Conservation (phyloP, 2,797 vertebrate species). For the Sebastes reedi region DNA sequence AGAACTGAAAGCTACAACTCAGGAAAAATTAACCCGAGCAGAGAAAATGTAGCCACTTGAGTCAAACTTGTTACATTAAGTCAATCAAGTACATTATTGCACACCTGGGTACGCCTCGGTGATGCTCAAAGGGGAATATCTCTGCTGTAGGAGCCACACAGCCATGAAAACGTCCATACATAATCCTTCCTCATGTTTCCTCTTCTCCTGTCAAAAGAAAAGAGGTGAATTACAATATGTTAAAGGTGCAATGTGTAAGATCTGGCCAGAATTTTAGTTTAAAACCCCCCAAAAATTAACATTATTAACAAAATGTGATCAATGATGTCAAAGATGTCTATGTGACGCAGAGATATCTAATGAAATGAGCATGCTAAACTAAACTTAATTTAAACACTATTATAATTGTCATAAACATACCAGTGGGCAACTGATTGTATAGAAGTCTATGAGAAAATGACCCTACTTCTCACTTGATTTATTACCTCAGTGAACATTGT, state of each 20-base stretch:
- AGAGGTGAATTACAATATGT: neutral
- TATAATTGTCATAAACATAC: no score
- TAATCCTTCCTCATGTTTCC: neutral
- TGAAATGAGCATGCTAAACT: no score
- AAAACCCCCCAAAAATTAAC: no score
- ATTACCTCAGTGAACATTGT: no score
- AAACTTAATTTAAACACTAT: no score
- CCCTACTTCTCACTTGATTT: no score
- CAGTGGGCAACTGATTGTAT: no score
- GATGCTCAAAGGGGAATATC: conserved; percentile 15
- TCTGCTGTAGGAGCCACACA: conserved; percentile 8
- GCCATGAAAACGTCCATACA: neutral
- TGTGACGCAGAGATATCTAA: no score
- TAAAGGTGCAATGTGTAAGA: neutral
- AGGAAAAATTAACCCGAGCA: conserved; percentile 40
- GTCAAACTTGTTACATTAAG: conserved; percentile 55
- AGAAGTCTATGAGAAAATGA: no score
- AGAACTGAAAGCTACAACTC: conserved; percentile 49
- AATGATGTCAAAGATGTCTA: no score
- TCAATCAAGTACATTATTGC: conserved; percentile 54
- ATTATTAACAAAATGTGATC: no score
- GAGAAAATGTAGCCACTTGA: conserved; percentile 45
- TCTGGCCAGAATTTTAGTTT: neutral
- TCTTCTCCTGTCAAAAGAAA: neutral
- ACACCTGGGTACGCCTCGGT: conserved; percentile 45